Evolutionary conservation across 2,888 invertebrate species (phyloP).

Genomic region (Gonocerus acuteangulatus): DNA sequence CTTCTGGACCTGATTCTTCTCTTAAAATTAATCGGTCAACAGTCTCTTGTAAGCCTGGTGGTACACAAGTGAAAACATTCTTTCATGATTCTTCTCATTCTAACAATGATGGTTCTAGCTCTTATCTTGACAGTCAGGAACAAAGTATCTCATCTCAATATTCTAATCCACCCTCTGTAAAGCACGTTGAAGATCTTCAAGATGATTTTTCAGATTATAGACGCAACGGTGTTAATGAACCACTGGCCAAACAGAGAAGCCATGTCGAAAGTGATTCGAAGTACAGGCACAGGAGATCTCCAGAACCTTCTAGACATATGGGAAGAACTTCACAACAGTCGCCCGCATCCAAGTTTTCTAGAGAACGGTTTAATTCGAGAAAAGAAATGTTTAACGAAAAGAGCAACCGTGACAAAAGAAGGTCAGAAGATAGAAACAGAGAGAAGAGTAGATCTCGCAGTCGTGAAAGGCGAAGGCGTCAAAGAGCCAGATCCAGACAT

Average conservation of each 20-base stretch:
- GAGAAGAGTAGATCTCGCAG: conserved; percentile 1
- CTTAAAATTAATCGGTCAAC: not conserved
- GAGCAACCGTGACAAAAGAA: not conserved
- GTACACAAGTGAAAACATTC: conserved; percentile 11
- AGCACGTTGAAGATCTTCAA: conserved; percentile 7
- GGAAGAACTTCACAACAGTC: no score
- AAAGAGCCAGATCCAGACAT: not conserved
- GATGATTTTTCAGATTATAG: conserved; percentile 17
- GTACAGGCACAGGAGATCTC: no score
- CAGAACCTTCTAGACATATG: no score
- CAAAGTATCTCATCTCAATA: not conserved
- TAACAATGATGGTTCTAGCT: not conserved
- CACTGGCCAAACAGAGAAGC: no score
- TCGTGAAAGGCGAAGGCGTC: not conserved
- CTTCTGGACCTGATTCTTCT: no score
- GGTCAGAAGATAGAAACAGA: not conserved
- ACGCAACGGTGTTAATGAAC: no score
- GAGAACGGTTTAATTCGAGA: not conserved
- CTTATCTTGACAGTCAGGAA: conserved; percentile 8
- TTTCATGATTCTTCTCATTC: conserved; percentile 4
- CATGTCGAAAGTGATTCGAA: no score
- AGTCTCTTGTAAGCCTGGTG: conserved; percentile 27
- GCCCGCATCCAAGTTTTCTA: no score
- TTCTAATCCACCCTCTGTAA: not conserved
- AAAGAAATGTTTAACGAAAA: not conserved